Base-by-base conservation (phyloP, 1,140 invertebrate species). In the Diploscapter pachys region DNA sequence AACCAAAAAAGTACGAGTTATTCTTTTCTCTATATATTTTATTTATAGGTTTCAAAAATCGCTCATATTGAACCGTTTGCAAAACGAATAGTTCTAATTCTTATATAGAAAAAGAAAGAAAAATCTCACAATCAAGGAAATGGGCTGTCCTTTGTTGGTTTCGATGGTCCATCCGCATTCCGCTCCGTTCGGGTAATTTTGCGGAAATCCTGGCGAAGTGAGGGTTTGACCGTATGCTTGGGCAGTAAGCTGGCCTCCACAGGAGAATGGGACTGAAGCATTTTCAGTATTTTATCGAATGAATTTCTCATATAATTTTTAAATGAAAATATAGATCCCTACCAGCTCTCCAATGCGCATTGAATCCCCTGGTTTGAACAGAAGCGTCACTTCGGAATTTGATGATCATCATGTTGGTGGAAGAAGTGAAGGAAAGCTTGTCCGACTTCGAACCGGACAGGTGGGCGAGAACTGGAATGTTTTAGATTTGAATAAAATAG, bases 381-480 rank as follows among this genome's bases (percentile, higher is more conserved):
- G 93, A 92, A 8, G 91, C 91, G 85, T 98, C 95, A 0, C 93
- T 92, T 79, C 92, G 92, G 87, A 98, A 98, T 87, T 95, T 96
- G 75, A 98, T 91, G 73, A 96, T 95, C 93, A 98, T 96, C 80
- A 97, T 95, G 86, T 98, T 98, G 11, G 93, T 95, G 13, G 93
- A 94, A 0, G 94, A 95, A 4, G 94, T 92, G 86, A 92, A 95
- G 3, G 92, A 90, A 83, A 92, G 91, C 73, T 90, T 92, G 61
- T 91, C 90, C 4, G 49, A 48, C 5, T 75, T 64, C 2, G 62
- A 50, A n/a, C 75, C 69, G 50, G 74, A 76, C 48, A 76, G 62
- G n/a, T 13, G 51, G 57, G 71, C 61, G 2, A 76, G 71, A 2
- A 76, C 67, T 67, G 93, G 85, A 84, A 93, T 91, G 61, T 84